A percentile compares a stretch with the other conserved stretches of the same genome.
These are phyloP conservation scores for Antechinus flavipes DNA, from an alignment of 2,113 vertebrate species.

Conservation along the genomic window DNA sequence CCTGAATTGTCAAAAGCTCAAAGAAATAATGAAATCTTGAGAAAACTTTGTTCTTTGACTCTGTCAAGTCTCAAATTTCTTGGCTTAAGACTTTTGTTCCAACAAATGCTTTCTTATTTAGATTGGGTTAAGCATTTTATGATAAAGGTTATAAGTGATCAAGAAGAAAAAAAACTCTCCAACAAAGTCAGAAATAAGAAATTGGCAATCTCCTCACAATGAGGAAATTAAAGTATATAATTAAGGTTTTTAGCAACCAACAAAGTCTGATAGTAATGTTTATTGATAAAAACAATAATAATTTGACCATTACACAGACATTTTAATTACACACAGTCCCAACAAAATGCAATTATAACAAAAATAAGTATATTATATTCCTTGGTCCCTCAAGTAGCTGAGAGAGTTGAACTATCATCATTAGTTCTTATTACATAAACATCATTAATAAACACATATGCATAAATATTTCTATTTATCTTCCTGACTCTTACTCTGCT, in stretches of 20 bases:
- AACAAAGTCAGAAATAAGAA: conserved; percentile 37
- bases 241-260: neutral
- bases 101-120: neutral
- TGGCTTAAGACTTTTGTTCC: neutral
- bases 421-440: neutral
- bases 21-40: neutral
- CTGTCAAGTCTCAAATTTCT: neutral
- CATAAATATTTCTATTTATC: conserved; percentile 27
- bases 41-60: neutral
- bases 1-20: neutral
- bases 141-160: conserved; percentile 13
- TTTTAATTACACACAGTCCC: conserved; percentile 18
- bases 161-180: conserved; percentile 4
- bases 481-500: conserved; percentile 48
- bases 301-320: neutral
- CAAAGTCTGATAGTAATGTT: conserved; percentile 14
- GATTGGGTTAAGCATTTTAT: conserved; percentile 24
- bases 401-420: neutral
- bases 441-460: conserved; percentile 11
- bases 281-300: conserved; percentile 45
- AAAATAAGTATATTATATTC: neutral
- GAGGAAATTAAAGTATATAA: conserved; percentile 20
- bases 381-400: neutral
- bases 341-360: conserved; percentile 22
- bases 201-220: neutral